Percentiles rank a stretch among this genome's conserved stretches.
Evolutionary conservation across 1,140 invertebrate species (phyloP).

Genomic region (Ladona fulva): DNA sequence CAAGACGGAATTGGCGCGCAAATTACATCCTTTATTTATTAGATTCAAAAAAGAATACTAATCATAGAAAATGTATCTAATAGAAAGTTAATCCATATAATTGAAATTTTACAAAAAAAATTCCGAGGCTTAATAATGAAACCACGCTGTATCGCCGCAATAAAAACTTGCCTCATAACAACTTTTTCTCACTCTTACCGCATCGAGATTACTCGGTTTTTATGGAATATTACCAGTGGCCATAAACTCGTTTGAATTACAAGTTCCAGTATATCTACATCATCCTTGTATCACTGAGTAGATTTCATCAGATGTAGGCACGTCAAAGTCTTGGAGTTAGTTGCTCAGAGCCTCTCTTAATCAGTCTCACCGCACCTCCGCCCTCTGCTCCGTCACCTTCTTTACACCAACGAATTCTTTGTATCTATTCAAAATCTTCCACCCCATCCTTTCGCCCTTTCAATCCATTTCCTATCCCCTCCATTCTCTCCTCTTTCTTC

Average conservation of each 20-base stretch:
- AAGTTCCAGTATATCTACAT: neutral
- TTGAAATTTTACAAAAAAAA: too few relatives aligned
- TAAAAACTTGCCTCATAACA: too few relatives aligned
- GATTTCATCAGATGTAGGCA: neutral
- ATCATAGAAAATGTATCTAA: too few relatives aligned
- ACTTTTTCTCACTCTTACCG: too few relatives aligned
- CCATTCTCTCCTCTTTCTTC: neutral
- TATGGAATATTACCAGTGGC: neutral
- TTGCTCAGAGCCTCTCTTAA: neutral
- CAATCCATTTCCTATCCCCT: neutral
- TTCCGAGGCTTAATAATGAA: too few relatives aligned
- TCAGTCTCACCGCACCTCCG: neutral
- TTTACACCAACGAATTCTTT: neutral
- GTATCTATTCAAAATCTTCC: neutral
- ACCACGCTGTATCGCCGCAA: too few relatives aligned
- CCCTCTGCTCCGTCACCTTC: neutral
- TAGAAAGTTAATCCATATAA: too few relatives aligned
- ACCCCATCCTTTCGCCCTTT: neutral
- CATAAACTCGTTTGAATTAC: neutral
- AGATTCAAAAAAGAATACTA: too few relatives aligned
- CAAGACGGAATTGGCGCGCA: too few relatives aligned
- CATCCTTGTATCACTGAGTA: neutral
- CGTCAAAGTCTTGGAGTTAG: neutral
- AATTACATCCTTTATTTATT: too few relatives aligned
- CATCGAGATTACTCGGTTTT: too few relatives aligned